Evolutionary conservation across 2,888 invertebrate genomes (phyloP).

Genomic region (Drosophila kanekoi): DNA sequence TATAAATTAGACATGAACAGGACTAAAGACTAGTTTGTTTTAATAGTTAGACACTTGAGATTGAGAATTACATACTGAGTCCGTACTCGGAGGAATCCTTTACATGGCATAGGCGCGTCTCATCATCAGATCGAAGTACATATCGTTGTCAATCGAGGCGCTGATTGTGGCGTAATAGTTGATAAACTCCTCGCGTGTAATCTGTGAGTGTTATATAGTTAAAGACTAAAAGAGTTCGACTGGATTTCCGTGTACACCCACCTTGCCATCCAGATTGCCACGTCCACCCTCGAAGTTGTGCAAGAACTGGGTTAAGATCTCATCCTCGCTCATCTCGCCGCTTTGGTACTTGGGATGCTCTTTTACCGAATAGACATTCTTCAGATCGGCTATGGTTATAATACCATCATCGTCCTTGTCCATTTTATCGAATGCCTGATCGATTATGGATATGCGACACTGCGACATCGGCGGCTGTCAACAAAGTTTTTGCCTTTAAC

Average conservation of each 20-base stretch:
- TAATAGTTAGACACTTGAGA: conserved; percentile 35
- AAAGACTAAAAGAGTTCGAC: neutral
- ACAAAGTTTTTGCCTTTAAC: neutral
- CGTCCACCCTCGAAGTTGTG: conserved; percentile 92
- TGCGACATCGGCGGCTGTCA: conserved; percentile 93
- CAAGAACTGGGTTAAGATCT: conserved; percentile 92
- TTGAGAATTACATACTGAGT: conserved; percentile 1
- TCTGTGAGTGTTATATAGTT: conserved; percentile 86
- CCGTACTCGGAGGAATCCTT: conserved; percentile 75
- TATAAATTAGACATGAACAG: conserved; percentile 56
- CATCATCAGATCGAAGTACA: conserved; percentile 98
- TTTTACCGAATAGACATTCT: conserved; percentile 92
- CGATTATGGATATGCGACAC: conserved; percentile 90
- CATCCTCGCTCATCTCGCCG: conserved; percentile 94
- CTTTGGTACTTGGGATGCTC: conserved; percentile 93
- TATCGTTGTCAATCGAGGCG: conserved; percentile 97
- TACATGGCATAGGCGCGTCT: conserved; percentile 95
- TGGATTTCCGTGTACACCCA: conserved; percentile 77
- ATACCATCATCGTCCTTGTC: conserved; percentile 94
- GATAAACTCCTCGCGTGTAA: conserved; percentile 96
- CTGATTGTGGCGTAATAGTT: conserved; percentile 98
- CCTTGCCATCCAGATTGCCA: conserved; percentile 90
- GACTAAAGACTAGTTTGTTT: conserved; percentile 44
- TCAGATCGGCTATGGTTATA: conserved; percentile 92
- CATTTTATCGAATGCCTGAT: conserved; percentile 93